Evolutionary conservation across 2,113 vertebrate species (phyloP).

Genomic region (Pseudorectes ferrugineus): DNA sequence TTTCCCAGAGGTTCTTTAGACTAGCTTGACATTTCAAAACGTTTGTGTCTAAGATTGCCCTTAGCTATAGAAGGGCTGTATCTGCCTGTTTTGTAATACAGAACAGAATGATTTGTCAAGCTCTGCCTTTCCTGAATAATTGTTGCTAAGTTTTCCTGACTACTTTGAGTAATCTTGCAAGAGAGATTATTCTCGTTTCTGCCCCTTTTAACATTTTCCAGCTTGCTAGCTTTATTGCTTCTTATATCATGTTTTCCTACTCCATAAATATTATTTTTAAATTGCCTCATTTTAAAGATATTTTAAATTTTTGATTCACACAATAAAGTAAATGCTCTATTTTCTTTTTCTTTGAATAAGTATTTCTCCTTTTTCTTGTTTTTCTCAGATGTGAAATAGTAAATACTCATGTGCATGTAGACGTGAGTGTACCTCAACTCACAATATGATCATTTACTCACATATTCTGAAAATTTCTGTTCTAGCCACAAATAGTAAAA

Average conservation of each 20-base stretch:
- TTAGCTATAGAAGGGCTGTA: not conserved
- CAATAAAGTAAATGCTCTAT: not conserved
- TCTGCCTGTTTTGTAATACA: not conserved
- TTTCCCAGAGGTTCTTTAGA: not conserved
- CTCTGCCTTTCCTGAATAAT: not conserved
- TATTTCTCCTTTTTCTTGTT: not conserved
- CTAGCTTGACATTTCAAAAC: not conserved
- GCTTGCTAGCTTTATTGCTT: not conserved
- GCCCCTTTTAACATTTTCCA: not conserved
- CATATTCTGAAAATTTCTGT: not conserved
- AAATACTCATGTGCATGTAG: not conserved
- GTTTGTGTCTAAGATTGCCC: not conserved
- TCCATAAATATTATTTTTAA: not conserved
- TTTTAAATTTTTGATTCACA: not conserved
- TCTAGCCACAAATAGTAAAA: not conserved
- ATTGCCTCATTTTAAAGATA: accelerated
- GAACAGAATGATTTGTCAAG: not conserved
- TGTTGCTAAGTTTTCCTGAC: not conserved
- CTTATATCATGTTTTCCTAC: not conserved
- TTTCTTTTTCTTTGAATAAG: not conserved
- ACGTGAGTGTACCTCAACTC: not conserved
- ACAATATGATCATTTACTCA: not conserved
- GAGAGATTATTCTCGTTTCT: not conserved
- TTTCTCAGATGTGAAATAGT: not conserved
- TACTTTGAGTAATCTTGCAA: not conserved